Evolutionary conservation across 2,888 invertebrate species (phyloP), one percentile per base, ranked within the genome.

Genomic region (Gisinianus flammeolus): DNA sequence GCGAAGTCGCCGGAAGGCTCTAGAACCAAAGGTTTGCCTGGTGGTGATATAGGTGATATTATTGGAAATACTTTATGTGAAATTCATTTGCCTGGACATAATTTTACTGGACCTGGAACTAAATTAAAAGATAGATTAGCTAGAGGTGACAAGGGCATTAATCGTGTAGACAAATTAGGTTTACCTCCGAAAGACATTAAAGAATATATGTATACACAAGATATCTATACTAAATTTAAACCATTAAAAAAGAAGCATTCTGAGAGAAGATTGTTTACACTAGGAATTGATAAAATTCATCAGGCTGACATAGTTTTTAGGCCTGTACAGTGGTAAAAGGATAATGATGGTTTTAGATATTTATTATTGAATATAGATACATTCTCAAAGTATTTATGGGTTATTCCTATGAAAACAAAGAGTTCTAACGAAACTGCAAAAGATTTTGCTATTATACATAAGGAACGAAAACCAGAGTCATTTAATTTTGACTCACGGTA

Each of bases 361-460:
- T 31, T 69, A n/a, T 31, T 31, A 31, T 69, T 69, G 33, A 35
- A 31, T 4, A 69, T 69, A 31, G n/a, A 69, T n/a, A 69, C 69
- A 8, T 69, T 69, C n/a, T 69, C 33, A 5, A 69, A 69, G 33
- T 69, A 69, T 35, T 24, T 16, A 31, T 69, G 12, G 31, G 69
- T n/a, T 33, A n/a, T 28, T 31, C 69, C 33, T 35, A n/a, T 69
- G 19, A 69, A 35, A 35, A 69, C 69, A n/a, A 35, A 69, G 33
- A 30, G 4, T 22, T 16, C 69, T n/a, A 12, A 56, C 22, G 69
- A 31, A 5, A n/a, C 33, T 5, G 22, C 33, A 16, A 19, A 30
- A 30, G 19, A 19, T 30, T 69, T 69, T 35, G 33, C 30, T 28
- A 24, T 69, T 8, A 22, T 69, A 22, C 30, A 69, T n/a, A 30